phyloP scores from a whole-genome alignment of 2,797 vertebrate species.

The Telmatherina bonti region DNA sequence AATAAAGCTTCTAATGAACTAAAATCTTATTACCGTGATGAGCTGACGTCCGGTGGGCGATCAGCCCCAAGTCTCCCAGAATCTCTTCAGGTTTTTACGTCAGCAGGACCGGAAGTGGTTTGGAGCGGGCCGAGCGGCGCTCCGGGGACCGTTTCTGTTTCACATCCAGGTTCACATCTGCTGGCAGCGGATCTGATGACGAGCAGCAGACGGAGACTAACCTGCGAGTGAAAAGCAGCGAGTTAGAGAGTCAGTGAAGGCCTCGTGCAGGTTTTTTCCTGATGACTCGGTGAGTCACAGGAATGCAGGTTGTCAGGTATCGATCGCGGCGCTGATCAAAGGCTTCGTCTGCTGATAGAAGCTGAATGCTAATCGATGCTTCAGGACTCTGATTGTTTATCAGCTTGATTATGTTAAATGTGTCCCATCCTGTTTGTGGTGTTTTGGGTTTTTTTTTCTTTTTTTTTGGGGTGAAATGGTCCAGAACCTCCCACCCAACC shows the following conservation, averaged over 20 bases:
- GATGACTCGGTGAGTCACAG: no score
- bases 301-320: background rate
- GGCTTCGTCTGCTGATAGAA: background rate
- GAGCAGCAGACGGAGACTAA: background rate
- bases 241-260: background rate
- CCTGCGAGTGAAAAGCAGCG: constrained; percentile 4
- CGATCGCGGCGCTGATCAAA: background rate
- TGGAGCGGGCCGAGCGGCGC: background rate
- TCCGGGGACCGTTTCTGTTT: background rate
- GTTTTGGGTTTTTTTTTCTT: background rate
- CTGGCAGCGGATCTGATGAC: constrained; percentile 13
- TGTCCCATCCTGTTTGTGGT: background rate
- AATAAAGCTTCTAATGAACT: background rate
- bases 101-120: background rate
- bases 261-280: background rate
- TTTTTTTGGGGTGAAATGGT: background rate
- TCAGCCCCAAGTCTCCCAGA: constrained; percentile 1
- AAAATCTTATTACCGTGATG: background rate
- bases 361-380: background rate
- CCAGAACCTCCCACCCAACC: background rate
- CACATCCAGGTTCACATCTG: background rate
- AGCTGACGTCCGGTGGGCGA: constrained; percentile 3
- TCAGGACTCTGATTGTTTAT: background rate
- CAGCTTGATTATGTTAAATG: background rate
- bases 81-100: constrained; percentile 9